Percentiles rank a stretch among this genome's conserved stretches.
phyloP scores from a whole-genome alignment of 2,888 invertebrate species.

The Exocentrus adspersus region DNA sequence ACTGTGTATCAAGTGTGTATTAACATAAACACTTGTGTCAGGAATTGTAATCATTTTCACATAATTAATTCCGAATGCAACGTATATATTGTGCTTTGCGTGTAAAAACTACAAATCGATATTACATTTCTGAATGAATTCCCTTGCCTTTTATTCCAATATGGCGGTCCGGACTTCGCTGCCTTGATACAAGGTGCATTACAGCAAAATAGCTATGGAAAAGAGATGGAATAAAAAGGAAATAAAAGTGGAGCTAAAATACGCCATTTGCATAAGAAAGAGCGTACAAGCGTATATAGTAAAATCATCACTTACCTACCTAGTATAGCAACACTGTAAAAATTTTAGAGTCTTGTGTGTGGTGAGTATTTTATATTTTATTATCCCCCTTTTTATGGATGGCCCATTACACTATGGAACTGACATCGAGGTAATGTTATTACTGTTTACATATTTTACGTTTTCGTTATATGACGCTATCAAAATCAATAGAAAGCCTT shows the following conservation, averaged over 20 bases:
- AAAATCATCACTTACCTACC: constrained; percentile 36
- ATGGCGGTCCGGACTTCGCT: neutral
- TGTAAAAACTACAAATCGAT: too few relatives aligned
- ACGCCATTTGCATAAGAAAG: constrained; percentile 44
- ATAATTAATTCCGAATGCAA: too few relatives aligned
- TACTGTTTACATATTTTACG: constrained; percentile 22
- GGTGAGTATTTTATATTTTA: constrained; percentile 30
- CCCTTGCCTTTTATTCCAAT: too few relatives aligned
- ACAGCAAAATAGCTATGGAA: constrained; percentile 39
- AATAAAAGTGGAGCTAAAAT: constrained; percentile 40
- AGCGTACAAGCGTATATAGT: constrained; percentile 31
- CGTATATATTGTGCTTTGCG: too few relatives aligned
- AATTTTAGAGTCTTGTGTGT: constrained; percentile 34
- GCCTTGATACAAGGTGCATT: constrained; percentile 45
- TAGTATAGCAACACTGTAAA: constrained; percentile 43
- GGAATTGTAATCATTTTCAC: too few relatives aligned
- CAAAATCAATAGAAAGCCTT: constrained; percentile 17
- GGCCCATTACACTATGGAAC: constrained; percentile 34
- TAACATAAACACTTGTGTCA: too few relatives aligned
- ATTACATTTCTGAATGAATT: too few relatives aligned
- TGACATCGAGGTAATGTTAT: constrained; percentile 28
- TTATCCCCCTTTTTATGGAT: constrained; percentile 32
- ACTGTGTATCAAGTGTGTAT: too few relatives aligned
- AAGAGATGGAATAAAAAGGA: constrained; percentile 45
- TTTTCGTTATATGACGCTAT: constrained; percentile 10